These are phyloP conservation scores for Lingula anatina DNA, from an alignment of 2,888 invertebrate genomes.

Conservation along the genomic window DNA sequence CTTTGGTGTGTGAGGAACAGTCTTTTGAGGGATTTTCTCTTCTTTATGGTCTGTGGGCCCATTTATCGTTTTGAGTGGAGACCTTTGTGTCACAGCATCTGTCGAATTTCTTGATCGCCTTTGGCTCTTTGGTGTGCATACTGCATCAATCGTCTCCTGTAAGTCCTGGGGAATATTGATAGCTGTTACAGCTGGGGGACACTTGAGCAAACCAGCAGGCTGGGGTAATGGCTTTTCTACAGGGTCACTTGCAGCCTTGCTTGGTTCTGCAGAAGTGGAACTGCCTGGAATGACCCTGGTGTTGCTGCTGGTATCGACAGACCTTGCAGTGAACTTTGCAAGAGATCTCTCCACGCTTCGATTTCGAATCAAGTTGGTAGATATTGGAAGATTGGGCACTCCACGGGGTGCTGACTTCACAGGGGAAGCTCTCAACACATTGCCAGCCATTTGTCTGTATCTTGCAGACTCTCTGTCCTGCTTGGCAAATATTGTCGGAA, in stretches of 20 bases:
- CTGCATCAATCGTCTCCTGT: conserved; percentile 21
- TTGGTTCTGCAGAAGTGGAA: no score
- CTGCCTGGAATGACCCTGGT: neutral
- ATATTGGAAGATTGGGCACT: conserved; percentile 28
- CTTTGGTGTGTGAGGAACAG: conserved; percentile 7
- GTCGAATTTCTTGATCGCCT: neutral
- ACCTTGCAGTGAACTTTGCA: neutral
- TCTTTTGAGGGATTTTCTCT: neutral
- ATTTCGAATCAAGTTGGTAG: conserved; percentile 28
- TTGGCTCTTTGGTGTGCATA: conserved; percentile 19
- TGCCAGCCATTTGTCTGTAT: conserved; percentile 13
- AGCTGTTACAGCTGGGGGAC: no score
- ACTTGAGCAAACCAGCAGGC: neutral
- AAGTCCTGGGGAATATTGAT: no score
- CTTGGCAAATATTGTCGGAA: conserved; percentile 35
- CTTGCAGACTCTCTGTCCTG: conserved; percentile 14
- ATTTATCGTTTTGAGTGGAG: neutral
- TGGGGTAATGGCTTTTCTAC: no score
- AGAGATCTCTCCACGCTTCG: conserved; percentile 3
- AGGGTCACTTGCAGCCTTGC: no score
- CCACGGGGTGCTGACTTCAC: no score
- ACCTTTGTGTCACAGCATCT: no score
- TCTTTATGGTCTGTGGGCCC: neutral
- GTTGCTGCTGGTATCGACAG: conserved; percentile 2
- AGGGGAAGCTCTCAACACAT: conserved; percentile 5